These are phyloP conservation scores for Oenanthe melanoleuca DNA, from an alignment of 2,113 vertebrate species.

Conservation along the genomic window DNA sequence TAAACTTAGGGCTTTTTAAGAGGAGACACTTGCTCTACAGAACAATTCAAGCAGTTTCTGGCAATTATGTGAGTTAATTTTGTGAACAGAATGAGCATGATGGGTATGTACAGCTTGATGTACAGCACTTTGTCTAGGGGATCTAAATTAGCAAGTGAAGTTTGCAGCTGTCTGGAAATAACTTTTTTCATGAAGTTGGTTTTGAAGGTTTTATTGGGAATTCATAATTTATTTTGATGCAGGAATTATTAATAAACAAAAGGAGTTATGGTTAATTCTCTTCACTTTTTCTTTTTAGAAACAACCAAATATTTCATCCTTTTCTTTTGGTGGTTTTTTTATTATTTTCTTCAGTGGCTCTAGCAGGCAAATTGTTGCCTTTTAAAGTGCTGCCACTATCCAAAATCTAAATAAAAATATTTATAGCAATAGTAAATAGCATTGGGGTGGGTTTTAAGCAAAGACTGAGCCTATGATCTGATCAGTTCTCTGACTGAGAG, in stretches of 20 bases:
- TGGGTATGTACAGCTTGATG: not conserved
- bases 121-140: not conserved
- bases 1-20: rapidly evolving
- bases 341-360: not conserved
- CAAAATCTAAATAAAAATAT: not conserved
- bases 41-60: not conserved
- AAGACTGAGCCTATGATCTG: not conserved
- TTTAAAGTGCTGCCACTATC: not conserved
- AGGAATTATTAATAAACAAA: not conserved
- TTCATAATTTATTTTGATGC: not conserved
- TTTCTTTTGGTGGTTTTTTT: not conserved
- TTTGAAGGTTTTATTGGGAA: not conserved
- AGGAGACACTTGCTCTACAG: not conserved
- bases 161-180: not conserved
- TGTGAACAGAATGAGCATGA: not conserved
- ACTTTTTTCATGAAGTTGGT: not conserved
- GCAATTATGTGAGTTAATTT: not conserved
- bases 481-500: not conserved
- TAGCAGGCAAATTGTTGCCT: not conserved
- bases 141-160: not conserved
- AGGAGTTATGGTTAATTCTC: not conserved
- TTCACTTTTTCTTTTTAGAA: not conserved
- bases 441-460: not conserved
- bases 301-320: not conserved
- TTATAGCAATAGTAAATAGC: not conserved